phyloP scores from a whole-genome alignment of 2,113 vertebrate species.

The Cryptotis parvus region DNA sequence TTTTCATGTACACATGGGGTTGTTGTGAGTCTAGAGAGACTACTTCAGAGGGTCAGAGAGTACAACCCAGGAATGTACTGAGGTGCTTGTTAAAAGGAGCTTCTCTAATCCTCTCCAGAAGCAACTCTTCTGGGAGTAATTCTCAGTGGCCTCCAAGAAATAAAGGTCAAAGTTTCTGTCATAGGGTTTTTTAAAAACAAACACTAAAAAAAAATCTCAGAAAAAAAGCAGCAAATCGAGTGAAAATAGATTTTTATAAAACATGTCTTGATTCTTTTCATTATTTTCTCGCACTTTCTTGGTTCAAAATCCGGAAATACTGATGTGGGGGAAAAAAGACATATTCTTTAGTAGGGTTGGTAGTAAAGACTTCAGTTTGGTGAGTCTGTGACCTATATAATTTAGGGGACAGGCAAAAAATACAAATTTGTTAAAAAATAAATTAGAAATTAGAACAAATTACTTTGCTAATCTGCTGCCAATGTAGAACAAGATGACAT shows the following conservation, averaged over 20 bases:
- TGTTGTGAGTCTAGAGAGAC: fast-evolving
- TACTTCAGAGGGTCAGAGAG: background rate
- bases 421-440: background rate
- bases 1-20: no score
- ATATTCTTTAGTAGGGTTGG: background rate
- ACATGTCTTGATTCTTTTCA: background rate
- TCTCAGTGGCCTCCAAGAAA: slow-evolving; percentile 28
- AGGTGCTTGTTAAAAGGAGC: slow-evolving; percentile 39
- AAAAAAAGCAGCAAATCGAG: slow-evolving; percentile 25
- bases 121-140: background rate
- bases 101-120: slow-evolving; percentile 41
- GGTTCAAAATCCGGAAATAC: background rate
- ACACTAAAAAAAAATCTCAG: background rate
- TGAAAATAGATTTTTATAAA: slow-evolving; percentile 55
- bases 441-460: background rate
- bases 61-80: background rate
- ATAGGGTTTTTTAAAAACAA: background rate
- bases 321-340: background rate
- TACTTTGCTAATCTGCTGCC: background rate
- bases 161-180: slow-evolving; percentile 49
- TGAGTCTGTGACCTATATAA: background rate
- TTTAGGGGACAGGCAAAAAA: background rate
- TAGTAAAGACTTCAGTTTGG: no score
- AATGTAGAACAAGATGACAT: no score
- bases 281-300: background rate